These are phyloP conservation scores for Neogale vison DNA, from an alignment of 2,113 vertebrate genomes.

Conservation along the genomic window DNA sequence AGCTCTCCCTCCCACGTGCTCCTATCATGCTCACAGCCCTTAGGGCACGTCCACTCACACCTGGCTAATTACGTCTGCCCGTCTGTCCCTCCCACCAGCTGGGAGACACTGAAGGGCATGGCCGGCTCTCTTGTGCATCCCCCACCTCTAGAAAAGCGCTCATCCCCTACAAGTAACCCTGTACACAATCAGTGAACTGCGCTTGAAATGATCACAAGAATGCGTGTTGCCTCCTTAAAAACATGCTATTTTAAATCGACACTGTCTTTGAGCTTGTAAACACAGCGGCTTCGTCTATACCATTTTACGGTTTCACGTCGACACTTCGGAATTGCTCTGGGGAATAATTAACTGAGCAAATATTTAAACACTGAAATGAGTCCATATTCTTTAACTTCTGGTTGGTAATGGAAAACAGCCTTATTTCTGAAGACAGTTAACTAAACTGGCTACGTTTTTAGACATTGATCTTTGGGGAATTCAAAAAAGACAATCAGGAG, in stretches of 20 bases:
- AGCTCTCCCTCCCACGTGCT: rapidly evolving
- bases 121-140: too few relatives aligned
- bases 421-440: not conserved
- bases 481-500: not conserved
- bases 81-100: rapidly evolving
- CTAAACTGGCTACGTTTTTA: not conserved
- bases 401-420: not conserved
- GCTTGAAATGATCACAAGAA: not conserved
- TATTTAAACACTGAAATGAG: not conserved
- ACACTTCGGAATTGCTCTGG: not conserved
- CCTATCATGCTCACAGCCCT: rapidly evolving
- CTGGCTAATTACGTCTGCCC: not conserved
- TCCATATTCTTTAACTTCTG: not conserved
- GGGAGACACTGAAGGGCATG: not conserved
- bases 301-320: not conserved
- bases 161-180: not conserved
- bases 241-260: not conserved
- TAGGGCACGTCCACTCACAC: rapidly evolving
- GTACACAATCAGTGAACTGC: not conserved
- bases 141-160: rapidly evolving
- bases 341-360: not conserved
- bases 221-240: not conserved
- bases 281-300: not conserved
- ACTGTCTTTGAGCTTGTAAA: not conserved
- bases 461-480: not conserved